Evolutionary conservation across 2,888 invertebrate species (phyloP).

Genomic region (Drosophila kanekoi): DNA sequence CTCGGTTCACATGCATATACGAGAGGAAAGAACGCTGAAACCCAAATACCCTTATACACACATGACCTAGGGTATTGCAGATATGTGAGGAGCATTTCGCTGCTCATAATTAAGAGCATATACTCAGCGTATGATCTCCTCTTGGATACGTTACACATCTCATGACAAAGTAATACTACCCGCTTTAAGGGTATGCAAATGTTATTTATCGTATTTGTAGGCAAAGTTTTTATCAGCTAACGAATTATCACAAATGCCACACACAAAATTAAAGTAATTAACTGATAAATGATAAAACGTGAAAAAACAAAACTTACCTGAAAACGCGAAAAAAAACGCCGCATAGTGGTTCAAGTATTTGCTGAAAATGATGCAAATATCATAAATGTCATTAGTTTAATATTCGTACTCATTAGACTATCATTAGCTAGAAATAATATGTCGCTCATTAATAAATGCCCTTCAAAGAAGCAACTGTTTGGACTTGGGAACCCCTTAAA

Average conservation of each 20-base stretch:
- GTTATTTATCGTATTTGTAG: conserved; percentile 54
- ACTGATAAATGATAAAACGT: conserved; percentile 45
- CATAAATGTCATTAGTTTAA: neutral
- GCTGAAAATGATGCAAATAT: neutral
- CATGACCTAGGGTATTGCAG: too few relatives aligned
- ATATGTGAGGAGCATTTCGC: too few relatives aligned
- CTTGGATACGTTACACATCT: too few relatives aligned
- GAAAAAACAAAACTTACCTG: neutral
- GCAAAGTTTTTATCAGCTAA: conserved; percentile 53
- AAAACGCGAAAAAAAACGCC: neutral
- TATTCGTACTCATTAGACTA: conserved; percentile 11
- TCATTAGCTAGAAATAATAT: conserved; percentile 8
- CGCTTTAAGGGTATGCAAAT: too few relatives aligned
- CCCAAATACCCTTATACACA: too few relatives aligned
- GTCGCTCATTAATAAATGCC: neutral
- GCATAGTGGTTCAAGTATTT: neutral
- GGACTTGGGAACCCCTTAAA: neutral
- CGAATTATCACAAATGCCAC: conserved; percentile 37
- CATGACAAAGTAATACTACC: conserved; percentile 4
- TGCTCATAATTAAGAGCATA: too few relatives aligned
- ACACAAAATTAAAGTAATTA: conserved; percentile 46
- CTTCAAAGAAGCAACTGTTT: neutral
- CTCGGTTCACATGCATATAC: conserved; percentile 31
- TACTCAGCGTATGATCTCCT: too few relatives aligned
- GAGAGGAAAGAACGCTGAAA: neutral